Conservation (phyloP, 2,113 vertebrate species). For the Chloropsis hardwickii region DNA sequence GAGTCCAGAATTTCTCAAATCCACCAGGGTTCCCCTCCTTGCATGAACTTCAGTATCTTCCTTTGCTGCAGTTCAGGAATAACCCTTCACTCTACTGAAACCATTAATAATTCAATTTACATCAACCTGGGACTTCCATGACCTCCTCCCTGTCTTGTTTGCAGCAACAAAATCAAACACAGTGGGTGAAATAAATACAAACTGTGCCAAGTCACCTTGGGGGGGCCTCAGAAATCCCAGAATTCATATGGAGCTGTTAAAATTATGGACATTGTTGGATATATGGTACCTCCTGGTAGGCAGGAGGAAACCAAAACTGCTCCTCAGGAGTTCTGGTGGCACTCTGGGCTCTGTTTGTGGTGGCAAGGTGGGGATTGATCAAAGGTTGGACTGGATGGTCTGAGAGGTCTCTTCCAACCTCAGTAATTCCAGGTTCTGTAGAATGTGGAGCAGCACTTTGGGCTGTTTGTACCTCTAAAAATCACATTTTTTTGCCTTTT, state of each 20-base stretch:
- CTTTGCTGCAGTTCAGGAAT: neutral
- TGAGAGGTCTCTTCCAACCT: neutral
- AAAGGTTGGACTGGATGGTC: neutral
- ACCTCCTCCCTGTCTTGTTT: neutral
- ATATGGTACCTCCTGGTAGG: neutral
- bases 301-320: neutral
- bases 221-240: neutral
- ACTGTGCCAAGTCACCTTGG: neutral
- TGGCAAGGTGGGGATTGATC: too few species aligned
- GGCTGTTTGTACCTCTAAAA: neutral
- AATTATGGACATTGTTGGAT: too few species aligned
- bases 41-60: neutral
- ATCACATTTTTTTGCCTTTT: neutral
- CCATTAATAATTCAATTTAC: neutral
- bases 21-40: neutral
- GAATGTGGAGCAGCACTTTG: neutral
- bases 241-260: neutral
- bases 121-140: neutral
- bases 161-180: neutral
- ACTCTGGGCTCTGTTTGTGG: neutral
- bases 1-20: neutral
- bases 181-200: neutral
- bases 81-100: neutral
- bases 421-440: neutral
- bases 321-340: accelerated